Evolutionary conservation across 2,888 invertebrate genomes (phyloP).

Genomic region (Nomada fucata): DNA sequence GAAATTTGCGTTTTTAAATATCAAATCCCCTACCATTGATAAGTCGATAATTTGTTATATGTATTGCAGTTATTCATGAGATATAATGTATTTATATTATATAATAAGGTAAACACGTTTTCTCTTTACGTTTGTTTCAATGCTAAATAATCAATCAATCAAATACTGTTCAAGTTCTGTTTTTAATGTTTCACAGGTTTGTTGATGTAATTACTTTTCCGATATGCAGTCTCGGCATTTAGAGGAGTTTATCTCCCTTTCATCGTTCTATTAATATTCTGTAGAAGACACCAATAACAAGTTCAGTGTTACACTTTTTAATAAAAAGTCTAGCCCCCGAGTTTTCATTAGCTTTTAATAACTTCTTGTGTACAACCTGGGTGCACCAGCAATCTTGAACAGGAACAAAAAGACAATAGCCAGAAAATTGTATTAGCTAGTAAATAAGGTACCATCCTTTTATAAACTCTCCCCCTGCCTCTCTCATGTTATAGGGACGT

Average conservation of each 20-base stretch:
- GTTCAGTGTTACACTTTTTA: not conserved
- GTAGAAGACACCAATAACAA: constrained; percentile 6
- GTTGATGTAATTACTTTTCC: constrained; percentile 1
- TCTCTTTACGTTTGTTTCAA: not conserved
- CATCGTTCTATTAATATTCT: constrained; percentile 8
- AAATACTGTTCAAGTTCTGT: too few relatives aligned
- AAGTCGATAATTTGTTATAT: too few relatives aligned
- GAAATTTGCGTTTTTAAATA: too few relatives aligned
- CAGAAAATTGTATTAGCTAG: constrained; percentile 35
- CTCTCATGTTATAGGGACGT: too few relatives aligned
- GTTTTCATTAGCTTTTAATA: constrained; percentile 28
- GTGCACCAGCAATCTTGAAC: not conserved
- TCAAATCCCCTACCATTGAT: too few relatives aligned
- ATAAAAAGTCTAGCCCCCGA: not conserved
- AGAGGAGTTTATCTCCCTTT: not conserved
- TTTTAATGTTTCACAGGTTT: too few relatives aligned
- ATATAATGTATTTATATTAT: too few relatives aligned
- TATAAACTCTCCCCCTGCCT: not conserved
- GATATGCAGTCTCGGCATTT: not conserved
- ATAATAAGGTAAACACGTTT: too few relatives aligned
- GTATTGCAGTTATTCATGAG: too few relatives aligned
- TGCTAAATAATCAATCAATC: too few relatives aligned
- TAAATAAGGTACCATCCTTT: constrained; percentile 13
- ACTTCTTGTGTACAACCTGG: constrained; percentile 9
- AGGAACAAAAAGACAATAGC: constrained; percentile 15